phyloP scores from a whole-genome alignment of 2,888 invertebrate genomes.

The Esperia sulphurella region DNA sequence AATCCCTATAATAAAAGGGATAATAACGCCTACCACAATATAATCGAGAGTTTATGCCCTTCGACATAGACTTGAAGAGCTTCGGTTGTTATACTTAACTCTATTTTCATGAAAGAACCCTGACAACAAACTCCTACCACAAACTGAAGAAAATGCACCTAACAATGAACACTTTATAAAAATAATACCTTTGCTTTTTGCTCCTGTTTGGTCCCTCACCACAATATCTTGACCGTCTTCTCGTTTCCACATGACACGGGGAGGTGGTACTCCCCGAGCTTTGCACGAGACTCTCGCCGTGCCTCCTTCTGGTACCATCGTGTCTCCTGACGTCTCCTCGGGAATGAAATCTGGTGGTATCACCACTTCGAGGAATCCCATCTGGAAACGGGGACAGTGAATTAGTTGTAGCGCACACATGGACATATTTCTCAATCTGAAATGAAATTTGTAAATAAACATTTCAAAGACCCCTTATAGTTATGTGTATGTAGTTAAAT shows the following conservation, averaged over 20 bases:
- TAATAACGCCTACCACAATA: slow-evolving; percentile 22
- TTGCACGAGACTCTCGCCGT: slow-evolving; percentile 80
- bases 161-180: neutral
- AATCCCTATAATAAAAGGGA: slow-evolving; percentile 27
- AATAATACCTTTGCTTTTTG: slow-evolving; percentile 74
- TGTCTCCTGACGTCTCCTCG: slow-evolving; percentile 89
- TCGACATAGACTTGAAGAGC: too few species aligned
- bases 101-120: slow-evolving; percentile 1
- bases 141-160: too few species aligned
- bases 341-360: slow-evolving; percentile 90
- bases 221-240: slow-evolving; percentile 88
- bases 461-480: too few species aligned
- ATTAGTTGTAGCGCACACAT: too few species aligned
- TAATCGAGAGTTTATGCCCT: neutral
- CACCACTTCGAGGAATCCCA: slow-evolving; percentile 87
- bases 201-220: slow-evolving; percentile 82
- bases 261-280: slow-evolving; percentile 86
- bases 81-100: too few species aligned
- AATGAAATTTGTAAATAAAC: too few species aligned
- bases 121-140: neutral
- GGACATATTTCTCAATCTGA: too few species aligned
- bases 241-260: slow-evolving; percentile 86
- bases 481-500: too few species aligned
- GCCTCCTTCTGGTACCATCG: slow-evolving; percentile 89
- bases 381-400: slow-evolving; percentile 65